Evolutionary conservation across 2,888 invertebrate genomes (phyloP).

Genomic region (Lagria hirta): DNA sequence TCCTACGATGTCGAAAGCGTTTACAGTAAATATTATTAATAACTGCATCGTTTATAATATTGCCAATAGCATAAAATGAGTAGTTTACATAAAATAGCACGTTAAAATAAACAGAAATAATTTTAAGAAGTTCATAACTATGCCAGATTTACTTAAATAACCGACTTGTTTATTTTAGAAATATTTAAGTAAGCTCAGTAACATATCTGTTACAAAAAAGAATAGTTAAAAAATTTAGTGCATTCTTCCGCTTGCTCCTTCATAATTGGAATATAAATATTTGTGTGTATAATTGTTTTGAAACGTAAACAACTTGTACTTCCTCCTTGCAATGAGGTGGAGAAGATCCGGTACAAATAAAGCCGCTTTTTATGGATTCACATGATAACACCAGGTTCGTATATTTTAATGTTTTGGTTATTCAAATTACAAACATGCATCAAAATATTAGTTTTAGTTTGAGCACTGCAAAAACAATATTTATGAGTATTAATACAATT

Average conservation of each 20-base stretch:
- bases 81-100: constrained; percentile 38
- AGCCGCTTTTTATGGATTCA: constrained; percentile 4
- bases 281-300: constrained; percentile 36
- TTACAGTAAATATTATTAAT: constrained; percentile 29
- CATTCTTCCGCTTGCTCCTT: constrained; percentile 36
- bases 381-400: too few relatives aligned
- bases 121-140: constrained; percentile 35
- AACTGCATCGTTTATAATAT: constrained; percentile 28
- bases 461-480: too few relatives aligned
- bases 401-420: too few relatives aligned
- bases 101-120: constrained; percentile 41
- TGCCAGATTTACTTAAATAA: constrained; percentile 31
- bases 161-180: constrained; percentile 30
- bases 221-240: constrained; percentile 35
- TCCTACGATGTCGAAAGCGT: constrained; percentile 7
- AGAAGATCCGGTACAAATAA: constrained; percentile 21
- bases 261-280: constrained; percentile 39
- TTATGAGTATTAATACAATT: too few relatives aligned
- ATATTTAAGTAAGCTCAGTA: constrained; percentile 27
- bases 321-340: constrained; percentile 22
- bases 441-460: too few relatives aligned
- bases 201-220: constrained; percentile 24
- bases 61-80: constrained; percentile 32
- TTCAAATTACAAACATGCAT: too few relatives aligned
- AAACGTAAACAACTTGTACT: constrained; percentile 30